Percentiles rank a stretch among this genome's conserved stretches.
Evolutionary conservation across 2,797 vertebrate species (phyloP).

Genomic region (Phoebastria nigripes): DNA sequence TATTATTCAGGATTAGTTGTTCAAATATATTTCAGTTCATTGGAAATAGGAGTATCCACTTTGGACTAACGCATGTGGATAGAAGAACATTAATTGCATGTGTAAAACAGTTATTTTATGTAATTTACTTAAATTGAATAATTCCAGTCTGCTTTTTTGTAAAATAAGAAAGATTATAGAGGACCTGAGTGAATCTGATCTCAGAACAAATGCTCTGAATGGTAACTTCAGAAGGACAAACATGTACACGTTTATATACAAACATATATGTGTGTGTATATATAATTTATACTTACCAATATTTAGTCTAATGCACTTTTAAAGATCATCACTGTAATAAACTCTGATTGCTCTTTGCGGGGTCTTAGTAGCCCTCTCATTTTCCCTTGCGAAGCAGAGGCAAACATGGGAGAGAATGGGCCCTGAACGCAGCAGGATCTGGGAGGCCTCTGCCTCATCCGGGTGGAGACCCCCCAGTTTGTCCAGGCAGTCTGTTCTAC

Average conservation of each 20-base stretch:
- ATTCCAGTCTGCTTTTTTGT: not conserved
- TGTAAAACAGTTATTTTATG: not conserved
- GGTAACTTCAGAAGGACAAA: not conserved
- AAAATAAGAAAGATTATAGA: not conserved
- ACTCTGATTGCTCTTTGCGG: not conserved
- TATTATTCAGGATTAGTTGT: not conserved
- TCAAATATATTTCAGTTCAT: not conserved
- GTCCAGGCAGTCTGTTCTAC: not conserved
- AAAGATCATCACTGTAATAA: not conserved
- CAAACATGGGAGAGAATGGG: not conserved
- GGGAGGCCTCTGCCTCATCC: not conserved
- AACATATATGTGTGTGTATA: no score
- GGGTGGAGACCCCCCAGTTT: not conserved
- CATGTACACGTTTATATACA: not conserved
- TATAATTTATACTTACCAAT: not conserved
- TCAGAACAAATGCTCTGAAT: not conserved
- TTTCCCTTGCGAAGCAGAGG: not conserved
- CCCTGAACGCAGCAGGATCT: no score
- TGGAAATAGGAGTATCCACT: not conserved
- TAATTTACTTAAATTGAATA: not conserved
- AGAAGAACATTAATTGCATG: not conserved
- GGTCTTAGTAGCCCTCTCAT: not conserved
- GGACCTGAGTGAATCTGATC: not conserved
- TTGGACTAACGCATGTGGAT: not conserved
- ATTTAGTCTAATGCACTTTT: not conserved